These are phyloP conservation scores for Rhogogaster chlorosoma DNA, from an alignment of 2,888 invertebrate species.

Conservation along the genomic window DNA sequence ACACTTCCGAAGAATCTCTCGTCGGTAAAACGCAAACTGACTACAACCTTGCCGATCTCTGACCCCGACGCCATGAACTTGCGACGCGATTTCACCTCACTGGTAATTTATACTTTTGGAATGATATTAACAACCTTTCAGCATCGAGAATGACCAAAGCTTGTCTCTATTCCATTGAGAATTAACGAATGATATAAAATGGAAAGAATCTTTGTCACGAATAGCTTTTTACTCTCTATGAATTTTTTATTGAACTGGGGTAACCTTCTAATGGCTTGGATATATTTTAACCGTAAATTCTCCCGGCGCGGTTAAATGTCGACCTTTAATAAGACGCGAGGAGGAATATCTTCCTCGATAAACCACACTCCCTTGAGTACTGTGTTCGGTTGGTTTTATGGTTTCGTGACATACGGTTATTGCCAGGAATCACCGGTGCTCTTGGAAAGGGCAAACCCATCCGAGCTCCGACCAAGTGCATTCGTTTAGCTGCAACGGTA, in stretches of 20 bases:
- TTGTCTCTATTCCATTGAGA: background rate
- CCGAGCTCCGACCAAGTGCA: background rate
- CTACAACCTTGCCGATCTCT: background rate
- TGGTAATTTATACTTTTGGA: conserved; percentile 65
- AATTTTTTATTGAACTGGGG: background rate
- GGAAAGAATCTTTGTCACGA: background rate
- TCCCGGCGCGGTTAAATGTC: background rate
- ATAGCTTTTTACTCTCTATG: background rate
- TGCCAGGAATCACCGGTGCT: conserved; percentile 11
- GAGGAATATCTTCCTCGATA: background rate
- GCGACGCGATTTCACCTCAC: background rate
- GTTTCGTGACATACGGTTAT: conserved; percentile 48
- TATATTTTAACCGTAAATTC: background rate
- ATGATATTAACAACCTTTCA: conserved; percentile 63
- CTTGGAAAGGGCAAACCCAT: conserved; percentile 41
- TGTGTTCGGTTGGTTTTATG: conserved; percentile 36
- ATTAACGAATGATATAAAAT: background rate
- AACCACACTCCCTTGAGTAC: conserved; percentile 13
- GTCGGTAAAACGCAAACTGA: background rate
- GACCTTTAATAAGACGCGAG: conserved; percentile 32
- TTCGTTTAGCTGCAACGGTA: background rate
- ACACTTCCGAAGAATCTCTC: conserved; percentile 63
- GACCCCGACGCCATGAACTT: background rate
- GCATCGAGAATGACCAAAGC: background rate
- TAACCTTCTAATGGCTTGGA: conserved; percentile 7